phyloP scores from a whole-genome alignment of 2,888 invertebrate species.

The Chromoteleia sp. region DNA sequence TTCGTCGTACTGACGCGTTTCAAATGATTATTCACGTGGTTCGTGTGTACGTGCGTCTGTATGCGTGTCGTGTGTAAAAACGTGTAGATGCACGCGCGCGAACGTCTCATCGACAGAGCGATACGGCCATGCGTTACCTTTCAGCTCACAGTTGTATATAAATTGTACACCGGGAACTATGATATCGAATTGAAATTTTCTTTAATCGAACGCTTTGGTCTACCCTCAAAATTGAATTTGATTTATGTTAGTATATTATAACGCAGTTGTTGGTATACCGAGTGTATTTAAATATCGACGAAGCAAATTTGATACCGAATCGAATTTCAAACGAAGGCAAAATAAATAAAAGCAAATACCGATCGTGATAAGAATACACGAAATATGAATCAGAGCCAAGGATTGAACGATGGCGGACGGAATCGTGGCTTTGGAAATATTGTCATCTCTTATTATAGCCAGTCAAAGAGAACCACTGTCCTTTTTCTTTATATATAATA shows the following conservation, averaged over 20 bases:
- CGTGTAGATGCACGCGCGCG: constrained; percentile 41
- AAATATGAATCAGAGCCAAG: constrained; percentile 41
- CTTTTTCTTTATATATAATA: constrained; percentile 66
- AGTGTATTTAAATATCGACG: too few relatives aligned
- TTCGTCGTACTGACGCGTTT: constrained; percentile 62
- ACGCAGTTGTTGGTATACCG: too few relatives aligned
- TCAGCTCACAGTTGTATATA: constrained; percentile 41
- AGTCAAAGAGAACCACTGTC: constrained; percentile 56
- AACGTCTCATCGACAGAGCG: constrained; percentile 58
- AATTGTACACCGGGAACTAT: neutral
- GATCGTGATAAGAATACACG: too few relatives aligned
- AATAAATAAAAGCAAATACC: too few relatives aligned
- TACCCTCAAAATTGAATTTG: too few relatives aligned
- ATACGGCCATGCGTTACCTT: constrained; percentile 43
- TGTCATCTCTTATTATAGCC: constrained; percentile 80
- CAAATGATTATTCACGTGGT: constrained; percentile 58
- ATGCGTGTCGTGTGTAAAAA: constrained; percentile 41
- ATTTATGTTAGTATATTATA: too few relatives aligned
- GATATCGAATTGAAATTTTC: too few relatives aligned
- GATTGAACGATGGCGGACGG: constrained; percentile 57
- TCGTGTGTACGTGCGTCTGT: constrained; percentile 3
- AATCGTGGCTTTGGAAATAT: constrained; percentile 79
- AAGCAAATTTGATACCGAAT: too few relatives aligned
- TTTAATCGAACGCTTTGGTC: too few relatives aligned
- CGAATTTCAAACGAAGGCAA: too few relatives aligned